These are phyloP conservation scores for Formica aserva DNA, from an alignment of 2,888 invertebrate species.

Conservation along the genomic window DNA sequence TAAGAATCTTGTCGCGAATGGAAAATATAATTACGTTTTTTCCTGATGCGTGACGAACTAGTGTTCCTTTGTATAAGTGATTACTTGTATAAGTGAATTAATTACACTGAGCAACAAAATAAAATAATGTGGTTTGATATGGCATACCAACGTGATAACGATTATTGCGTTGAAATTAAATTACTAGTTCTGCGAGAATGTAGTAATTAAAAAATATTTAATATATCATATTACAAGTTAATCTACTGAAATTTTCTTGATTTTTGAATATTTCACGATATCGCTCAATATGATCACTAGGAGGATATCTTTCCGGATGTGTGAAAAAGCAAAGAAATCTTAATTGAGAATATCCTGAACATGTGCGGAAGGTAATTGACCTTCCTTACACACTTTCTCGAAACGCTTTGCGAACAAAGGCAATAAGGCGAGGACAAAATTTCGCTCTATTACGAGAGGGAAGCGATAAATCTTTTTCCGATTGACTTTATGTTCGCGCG, in stretches of 20 bases:
- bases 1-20: not conserved
- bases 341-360: constrained; percentile 34
- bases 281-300: not conserved
- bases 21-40: constrained; percentile 18
- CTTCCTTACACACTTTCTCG: constrained; percentile 30
- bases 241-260: constrained; percentile 19
- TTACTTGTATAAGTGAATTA: not conserved
- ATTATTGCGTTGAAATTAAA: constrained; percentile 28
- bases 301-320: not conserved
- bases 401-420: not conserved
- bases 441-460: not conserved
- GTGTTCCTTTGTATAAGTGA: not conserved
- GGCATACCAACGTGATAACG: not conserved
- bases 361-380: constrained; percentile 16
- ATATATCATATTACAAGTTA: not conserved
- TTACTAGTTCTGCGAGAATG: not conserved
- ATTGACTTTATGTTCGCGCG: not conserved
- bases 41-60: not conserved
- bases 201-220: constrained; percentile 47
- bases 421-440: constrained; percentile 19
- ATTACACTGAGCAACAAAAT: not conserved
- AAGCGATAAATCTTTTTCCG: constrained; percentile 13
- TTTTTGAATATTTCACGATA: not conserved
- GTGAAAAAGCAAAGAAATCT: not conserved
- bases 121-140: not conserved